A percentile compares a stretch with the other conserved stretches of the same genome.
Evolutionary conservation across 2,113 vertebrate species (phyloP).

Genomic region (Erpornis zantholeuca): DNA sequence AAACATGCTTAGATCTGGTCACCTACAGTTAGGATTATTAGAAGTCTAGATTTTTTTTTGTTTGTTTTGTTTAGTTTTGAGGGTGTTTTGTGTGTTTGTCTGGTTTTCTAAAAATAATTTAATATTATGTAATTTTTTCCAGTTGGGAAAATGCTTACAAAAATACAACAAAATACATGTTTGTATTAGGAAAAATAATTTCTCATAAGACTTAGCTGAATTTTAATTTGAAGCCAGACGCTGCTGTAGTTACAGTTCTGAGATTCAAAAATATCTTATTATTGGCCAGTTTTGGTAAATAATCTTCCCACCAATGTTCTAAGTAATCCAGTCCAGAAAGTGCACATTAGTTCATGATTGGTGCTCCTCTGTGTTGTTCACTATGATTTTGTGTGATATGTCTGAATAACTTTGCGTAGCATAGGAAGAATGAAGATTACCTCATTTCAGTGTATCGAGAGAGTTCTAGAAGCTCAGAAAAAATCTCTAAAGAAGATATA

Average conservation of each 20-base stretch:
- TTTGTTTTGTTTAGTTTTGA: background rate
- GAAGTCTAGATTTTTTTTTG: background rate
- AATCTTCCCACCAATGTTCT: background rate
- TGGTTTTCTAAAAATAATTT: background rate
- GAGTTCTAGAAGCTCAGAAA: background rate
- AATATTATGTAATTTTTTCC: background rate
- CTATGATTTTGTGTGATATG: background rate
- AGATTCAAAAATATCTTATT: background rate
- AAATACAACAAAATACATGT: background rate
- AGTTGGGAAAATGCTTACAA: background rate
- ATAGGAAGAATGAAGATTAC: background rate
- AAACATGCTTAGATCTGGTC: background rate
- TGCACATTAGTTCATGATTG: background rate
- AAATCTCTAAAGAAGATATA: background rate
- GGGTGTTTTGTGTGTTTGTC: background rate
- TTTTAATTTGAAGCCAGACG: background rate
- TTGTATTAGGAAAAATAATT: background rate
- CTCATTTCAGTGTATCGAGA: background rate
- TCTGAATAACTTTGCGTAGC: background rate
- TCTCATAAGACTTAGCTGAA: background rate
- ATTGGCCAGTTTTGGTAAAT: background rate
- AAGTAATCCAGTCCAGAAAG: background rate
- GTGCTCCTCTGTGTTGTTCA: background rate
- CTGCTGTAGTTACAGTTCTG: background rate
- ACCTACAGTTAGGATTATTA: background rate